Percentiles rank a stretch among this genome's conserved stretches.
phyloP scores from a whole-genome alignment of 2,113 vertebrate genomes.

The Falcunculus frontatus region DNA sequence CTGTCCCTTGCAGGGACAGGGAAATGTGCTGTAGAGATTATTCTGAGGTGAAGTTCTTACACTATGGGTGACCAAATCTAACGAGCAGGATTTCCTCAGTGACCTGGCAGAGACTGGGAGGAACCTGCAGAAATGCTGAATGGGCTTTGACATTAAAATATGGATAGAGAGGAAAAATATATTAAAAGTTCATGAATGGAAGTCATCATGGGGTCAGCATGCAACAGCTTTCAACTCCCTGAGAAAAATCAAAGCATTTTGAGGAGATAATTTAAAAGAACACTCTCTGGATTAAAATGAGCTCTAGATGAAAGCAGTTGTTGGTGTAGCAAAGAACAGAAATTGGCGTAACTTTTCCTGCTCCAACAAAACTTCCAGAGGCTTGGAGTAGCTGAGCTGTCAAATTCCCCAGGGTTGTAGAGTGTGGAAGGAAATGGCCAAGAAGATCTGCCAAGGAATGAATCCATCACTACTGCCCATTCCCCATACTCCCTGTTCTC shows the following conservation, averaged over 20 bases:
- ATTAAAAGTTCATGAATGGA: neutral
- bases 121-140: neutral
- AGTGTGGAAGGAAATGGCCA: conserved; percentile 61
- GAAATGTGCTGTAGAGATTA: neutral
- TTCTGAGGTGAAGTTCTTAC: conserved; percentile 22
- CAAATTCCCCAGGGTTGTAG: conserved; percentile 39
- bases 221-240: neutral
- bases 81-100: conserved; percentile 46
- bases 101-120: neutral
- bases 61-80: conserved; percentile 29
- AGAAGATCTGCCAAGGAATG: conserved; percentile 62
- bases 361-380: conserved; percentile 54
- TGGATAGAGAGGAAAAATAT: neutral
- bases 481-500: conserved; percentile 58
- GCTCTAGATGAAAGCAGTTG: neutral
- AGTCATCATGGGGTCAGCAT: neutral
- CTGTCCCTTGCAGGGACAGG: neutral
- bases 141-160: neutral
- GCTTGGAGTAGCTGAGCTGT: conserved; percentile 58
- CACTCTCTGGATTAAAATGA: neutral
- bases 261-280: neutral
- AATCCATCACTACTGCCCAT: conserved; percentile 57
- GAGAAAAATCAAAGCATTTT: neutral
- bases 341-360: conserved; percentile 31
- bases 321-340: conserved; percentile 35